Evolutionary conservation across 2,113 vertebrate genomes (phyloP).

Genomic region (Strigops habroptila): DNA sequence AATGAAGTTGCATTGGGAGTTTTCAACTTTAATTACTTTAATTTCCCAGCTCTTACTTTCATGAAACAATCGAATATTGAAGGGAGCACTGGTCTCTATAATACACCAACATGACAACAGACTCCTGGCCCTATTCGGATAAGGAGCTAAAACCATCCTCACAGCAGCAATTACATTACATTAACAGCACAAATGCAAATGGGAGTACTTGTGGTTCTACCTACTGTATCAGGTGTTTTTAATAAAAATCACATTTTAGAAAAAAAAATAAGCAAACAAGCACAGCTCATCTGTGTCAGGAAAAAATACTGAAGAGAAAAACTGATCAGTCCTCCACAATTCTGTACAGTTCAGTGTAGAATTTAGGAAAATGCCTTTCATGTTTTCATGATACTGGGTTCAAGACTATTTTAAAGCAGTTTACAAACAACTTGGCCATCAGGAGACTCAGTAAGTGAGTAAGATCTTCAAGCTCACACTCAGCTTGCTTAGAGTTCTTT

Average conservation of each 20-base stretch:
- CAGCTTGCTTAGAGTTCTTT: conserved; percentile 26
- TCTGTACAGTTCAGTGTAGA: neutral
- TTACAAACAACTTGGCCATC: neutral
- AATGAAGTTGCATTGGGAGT: neutral
- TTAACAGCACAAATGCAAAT: neutral
- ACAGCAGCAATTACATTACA: neutral
- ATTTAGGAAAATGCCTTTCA: neutral
- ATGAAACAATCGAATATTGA: neutral
- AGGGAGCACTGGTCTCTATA: neutral
- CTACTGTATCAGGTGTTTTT: neutral
- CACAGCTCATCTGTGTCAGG: neutral
- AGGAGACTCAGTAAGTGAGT: neutral
- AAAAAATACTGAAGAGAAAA: neutral
- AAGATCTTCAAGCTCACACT: neutral
- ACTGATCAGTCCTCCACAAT: neutral
- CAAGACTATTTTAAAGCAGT: neutral
- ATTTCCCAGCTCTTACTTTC: neutral
- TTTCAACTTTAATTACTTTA: neutral
- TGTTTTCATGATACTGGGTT: neutral
- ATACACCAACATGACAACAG: neutral
- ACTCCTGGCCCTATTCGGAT: neutral
- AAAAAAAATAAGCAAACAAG: neutral
- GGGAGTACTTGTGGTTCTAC: neutral
- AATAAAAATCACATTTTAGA: neutral
- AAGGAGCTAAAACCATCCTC: neutral